Base-by-base conservation (phyloP, 2,797 vertebrate genomes). In the Aeoliscus strigatus region DNA sequence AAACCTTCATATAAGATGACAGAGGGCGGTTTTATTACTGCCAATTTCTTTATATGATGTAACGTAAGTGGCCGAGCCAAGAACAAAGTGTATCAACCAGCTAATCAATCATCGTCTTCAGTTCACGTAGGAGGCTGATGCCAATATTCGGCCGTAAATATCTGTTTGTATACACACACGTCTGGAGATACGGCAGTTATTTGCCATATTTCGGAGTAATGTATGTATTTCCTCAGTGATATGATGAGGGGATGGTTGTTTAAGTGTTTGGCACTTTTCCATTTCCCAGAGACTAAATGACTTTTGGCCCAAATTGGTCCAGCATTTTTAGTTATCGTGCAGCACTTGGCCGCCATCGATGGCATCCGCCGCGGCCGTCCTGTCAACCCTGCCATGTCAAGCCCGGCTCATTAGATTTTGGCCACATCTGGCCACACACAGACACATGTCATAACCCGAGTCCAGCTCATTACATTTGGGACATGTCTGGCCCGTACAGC, bases 141-240 rank as follows among this genome's bases (percentile, higher is more conserved):
- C 64, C 67, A 73, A 58, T 50, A 39, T 55, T 35, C 36, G 12
- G 33, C 31, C 42, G 56, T 47, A 47, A 56, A 77, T 77, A 52
- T 50, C 39, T 9, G 58, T 58, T 53, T 60, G 58, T 30, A 60
- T 36, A 14, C n/a, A 2, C 12, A 18, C 72, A 15, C 33, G 47
- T 60, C 64, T 45, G 41, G 16, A 35, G 15, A 37, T 23, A 27
- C 51, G 57, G 55, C 35, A 44, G 39, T 45, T 29, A 18, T 31
- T 57, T 51, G 31, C 39, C 40, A 50, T 60, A 47, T 14, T 14
- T 37, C 15, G 16, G 17, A 30, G 39, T 29, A 26, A 4, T 33
- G 9, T 36, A 13, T 40, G 9, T 38, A 25, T 49, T 36, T 9
- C 39, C 36, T 58, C 32, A 16, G 27, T 23, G 11, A 48, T 25